phyloP scores from a whole-genome alignment of 2,888 invertebrate species.

The Crioceris asparagi region DNA sequence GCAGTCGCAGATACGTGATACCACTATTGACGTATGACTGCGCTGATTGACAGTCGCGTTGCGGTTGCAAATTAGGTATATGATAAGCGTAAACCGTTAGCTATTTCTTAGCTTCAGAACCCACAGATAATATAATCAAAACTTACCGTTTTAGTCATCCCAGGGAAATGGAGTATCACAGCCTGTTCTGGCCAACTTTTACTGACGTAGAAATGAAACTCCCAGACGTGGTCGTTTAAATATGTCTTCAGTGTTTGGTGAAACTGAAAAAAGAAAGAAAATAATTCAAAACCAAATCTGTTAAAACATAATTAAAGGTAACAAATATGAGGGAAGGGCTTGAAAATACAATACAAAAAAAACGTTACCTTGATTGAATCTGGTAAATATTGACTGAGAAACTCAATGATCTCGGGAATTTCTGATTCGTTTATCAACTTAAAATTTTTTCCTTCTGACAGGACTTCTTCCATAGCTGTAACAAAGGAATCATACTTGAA shows the following conservation, averaged over 20 bases:
- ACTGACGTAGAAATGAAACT: constrained; percentile 83
- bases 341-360: neutral
- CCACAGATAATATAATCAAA: no score
- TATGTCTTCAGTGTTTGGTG: constrained; percentile 85
- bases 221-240: constrained; percentile 80
- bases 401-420: constrained; percentile 70
- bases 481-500: no score
- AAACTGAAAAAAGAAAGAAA: constrained; percentile 50
- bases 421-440: constrained; percentile 78
- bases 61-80: no score
- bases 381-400: constrained; percentile 71
- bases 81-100: no score
- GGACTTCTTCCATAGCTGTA: constrained; percentile 79
- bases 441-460: constrained; percentile 77
- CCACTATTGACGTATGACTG: no score
- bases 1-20: no score
- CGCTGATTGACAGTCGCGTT: no score
- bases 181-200: constrained; percentile 80
- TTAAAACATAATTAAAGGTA: neutral
- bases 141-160: constrained; percentile 77
- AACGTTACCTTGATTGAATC: constrained; percentile 71
- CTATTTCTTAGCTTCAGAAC: no score
- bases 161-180: constrained; percentile 77
- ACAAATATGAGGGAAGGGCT: neutral
- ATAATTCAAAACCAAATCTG: neutral